These are phyloP conservation scores for Lucilia sericata DNA, from an alignment of 1,140 invertebrate species.

Conservation along the genomic window DNA sequence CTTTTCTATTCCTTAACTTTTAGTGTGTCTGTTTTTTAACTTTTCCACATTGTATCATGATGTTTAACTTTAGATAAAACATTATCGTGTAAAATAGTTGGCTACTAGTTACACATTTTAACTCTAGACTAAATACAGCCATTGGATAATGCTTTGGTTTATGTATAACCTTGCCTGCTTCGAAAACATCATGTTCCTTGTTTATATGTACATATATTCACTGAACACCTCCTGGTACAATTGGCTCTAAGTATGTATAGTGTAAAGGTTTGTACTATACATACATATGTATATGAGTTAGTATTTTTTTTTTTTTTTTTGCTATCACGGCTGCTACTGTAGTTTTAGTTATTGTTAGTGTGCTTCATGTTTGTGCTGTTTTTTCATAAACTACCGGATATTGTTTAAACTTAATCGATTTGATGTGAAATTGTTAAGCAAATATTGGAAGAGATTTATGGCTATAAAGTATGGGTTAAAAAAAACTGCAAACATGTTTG, in stretches of 20 bases:
- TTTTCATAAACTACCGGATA: conserved; percentile 57
- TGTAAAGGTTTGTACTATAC: background rate
- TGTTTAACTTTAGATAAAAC: conserved; percentile 44
- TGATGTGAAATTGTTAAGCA: conserved; percentile 50
- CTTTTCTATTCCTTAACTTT: background rate
- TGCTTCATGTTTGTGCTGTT: conserved; percentile 53
- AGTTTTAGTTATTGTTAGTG: background rate
- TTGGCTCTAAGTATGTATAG: background rate
- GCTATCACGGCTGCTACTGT: background rate
- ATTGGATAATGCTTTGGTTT: background rate
- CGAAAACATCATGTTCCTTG: background rate
- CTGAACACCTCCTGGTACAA: background rate
- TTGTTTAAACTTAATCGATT: conserved; percentile 67
- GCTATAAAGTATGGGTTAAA: no score
- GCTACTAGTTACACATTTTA: conserved; percentile 13
- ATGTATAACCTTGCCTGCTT: background rate
- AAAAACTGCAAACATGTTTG: no score
- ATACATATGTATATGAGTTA: background rate
- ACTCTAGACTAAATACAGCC: background rate
- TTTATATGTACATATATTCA: background rate
- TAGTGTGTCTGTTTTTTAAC: background rate
- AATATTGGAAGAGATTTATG: background rate
- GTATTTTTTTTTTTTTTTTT: background rate
- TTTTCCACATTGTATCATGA: conserved; percentile 29
- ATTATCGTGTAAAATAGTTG: conserved; percentile 28